These are phyloP conservation scores for Nasonia longicornis DNA, from an alignment of 1,140 invertebrate genomes.

Conservation along the genomic window DNA sequence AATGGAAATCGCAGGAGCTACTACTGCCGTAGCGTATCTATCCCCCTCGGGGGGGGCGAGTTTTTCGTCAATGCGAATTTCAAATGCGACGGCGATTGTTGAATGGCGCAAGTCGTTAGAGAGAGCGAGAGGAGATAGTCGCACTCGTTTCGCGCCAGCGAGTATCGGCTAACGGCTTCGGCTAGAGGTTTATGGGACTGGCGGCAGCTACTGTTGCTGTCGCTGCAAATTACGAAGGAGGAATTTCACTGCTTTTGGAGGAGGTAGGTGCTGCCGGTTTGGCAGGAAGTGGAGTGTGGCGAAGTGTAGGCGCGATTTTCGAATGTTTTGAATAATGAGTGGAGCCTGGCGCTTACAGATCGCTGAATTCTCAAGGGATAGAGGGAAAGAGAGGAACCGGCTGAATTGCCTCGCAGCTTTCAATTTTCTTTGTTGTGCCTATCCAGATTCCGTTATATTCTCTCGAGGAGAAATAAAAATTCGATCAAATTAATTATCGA, in stretches of 20 bases:
- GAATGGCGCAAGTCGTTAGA: conserved; percentile 26
- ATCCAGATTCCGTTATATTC: too few relatives aligned
- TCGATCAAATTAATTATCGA: too few relatives aligned
- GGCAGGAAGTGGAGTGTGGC: neutral
- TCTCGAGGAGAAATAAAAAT: too few relatives aligned
- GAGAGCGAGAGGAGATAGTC: too few relatives aligned
- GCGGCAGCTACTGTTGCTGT: too few relatives aligned
- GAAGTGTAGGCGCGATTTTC: neutral
- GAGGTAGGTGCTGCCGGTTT: neutral
- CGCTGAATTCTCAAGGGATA: neutral
- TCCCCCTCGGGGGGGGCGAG: neutral
- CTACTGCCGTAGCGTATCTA: neutral
- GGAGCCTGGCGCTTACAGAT: neutral
- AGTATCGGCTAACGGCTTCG: neutral
- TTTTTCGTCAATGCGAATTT: conserved; percentile 33
- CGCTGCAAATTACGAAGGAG: neutral
- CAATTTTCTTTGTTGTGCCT: neutral
- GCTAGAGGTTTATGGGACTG: too few relatives aligned
- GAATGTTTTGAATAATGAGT: neutral
- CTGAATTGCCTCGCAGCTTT: neutral
- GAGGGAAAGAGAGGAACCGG: neutral
- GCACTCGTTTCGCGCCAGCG: too few relatives aligned
- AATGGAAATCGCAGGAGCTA: conserved; percentile 12
- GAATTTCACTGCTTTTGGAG: neutral
- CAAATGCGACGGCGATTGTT: conserved; percentile 18